Evolutionary conservation across 1,140 invertebrate species (phyloP).

Genomic region (Drosophila melanogaster): Release_6_plus_ISO1_MT NC_004354.4:12277001-12277500

Average conservation of each 20-base stretch:
- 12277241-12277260: conserved; percentile 11
- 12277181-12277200: conserved; percentile 75
- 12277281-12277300: background rate
- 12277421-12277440: too few species aligned
- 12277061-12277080: too few species aligned
- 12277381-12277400: too few species aligned
- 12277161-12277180: conserved; percentile 26
- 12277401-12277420: too few species aligned
- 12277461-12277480: too few species aligned
- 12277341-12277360: background rate
- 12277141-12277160: conserved; percentile 61
- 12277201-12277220: conserved; percentile 41
- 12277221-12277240: conserved; percentile 14
- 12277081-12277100: background rate
- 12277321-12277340: background rate
- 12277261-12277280: too few species aligned
- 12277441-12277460: too few species aligned
- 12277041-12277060: too few species aligned
- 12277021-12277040: too few species aligned
- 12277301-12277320: background rate
- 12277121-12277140: conserved; percentile 38
- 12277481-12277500: background rate
- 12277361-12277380: too few species aligned
- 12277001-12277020: background rate
- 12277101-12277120: background rate